A percentile compares a stretch with the other conserved stretches of the same genome.
Conservation (phyloP, 2,888 invertebrate genomes). For the Acanthosepion lycidas region DNA sequence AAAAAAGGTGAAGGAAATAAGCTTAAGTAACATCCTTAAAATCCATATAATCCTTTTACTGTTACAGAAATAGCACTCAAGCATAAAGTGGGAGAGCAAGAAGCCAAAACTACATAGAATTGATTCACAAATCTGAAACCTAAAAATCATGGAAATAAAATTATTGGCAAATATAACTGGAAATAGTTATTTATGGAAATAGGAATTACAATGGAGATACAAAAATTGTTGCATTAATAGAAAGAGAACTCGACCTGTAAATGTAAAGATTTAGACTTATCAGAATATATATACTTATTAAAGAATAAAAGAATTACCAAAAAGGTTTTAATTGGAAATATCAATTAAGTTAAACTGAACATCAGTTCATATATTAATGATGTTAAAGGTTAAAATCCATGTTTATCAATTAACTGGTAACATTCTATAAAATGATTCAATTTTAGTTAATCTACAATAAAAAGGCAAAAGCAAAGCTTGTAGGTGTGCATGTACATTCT, state of each 20-base stretch:
- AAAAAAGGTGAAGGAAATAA: too few relatives aligned
- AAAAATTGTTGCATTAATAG: neutral
- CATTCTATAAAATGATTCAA: neutral
- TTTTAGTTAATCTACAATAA: neutral
- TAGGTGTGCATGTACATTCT: neutral
- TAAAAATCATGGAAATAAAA: neutral
- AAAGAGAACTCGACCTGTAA: neutral
- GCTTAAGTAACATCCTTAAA: too few relatives aligned
- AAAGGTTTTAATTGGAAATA: neutral
- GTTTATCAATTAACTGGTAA: neutral
- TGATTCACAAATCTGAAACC: neutral
- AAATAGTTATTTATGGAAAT: neutral
- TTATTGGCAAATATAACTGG: too few relatives aligned
- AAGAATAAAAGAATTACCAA: neutral
- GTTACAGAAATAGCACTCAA: neutral
- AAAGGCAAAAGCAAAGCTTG: neutral
- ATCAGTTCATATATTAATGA: neutral
- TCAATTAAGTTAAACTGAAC: neutral
- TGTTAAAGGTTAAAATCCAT: neutral
- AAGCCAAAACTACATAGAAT: neutral
- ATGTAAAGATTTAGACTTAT: neutral
- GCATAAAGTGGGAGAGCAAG: neutral
- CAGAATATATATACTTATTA: neutral
- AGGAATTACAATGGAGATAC: neutral
- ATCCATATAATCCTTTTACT: too few relatives aligned